These are phyloP conservation scores for Megastigmus dorsalis DNA, from an alignment of 2,888 invertebrate genomes.

Conservation along the genomic window DNA sequence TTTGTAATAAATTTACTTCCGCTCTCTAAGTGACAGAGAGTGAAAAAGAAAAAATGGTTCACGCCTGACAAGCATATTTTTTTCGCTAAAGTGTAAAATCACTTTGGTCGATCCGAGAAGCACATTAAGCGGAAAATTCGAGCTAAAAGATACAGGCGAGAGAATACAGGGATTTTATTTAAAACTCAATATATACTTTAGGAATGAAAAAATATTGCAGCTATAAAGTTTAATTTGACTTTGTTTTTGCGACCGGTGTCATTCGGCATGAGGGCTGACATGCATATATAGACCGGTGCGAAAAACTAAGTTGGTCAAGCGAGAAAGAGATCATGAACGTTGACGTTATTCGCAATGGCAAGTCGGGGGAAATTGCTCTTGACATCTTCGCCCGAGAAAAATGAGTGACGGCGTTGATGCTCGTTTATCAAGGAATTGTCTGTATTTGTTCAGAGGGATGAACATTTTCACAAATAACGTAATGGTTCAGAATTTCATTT, in stretches of 20 bases:
- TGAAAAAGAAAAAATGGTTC: no score
- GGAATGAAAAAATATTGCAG: no score
- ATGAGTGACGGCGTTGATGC: constrained; percentile 8
- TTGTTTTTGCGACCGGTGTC: no score
- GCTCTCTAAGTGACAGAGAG: no score
- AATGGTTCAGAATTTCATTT: neutral
- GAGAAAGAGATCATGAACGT: constrained; percentile 2
- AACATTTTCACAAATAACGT: neutral
- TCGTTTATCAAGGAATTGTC: constrained; percentile 31
- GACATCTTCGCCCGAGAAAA: constrained; percentile 27
- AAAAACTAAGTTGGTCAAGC: constrained; percentile 21
- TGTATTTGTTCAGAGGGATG: constrained; percentile 11
- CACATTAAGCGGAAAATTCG: no score
- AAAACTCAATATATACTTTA: neutral
- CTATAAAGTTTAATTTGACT: no score
- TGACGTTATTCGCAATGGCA: constrained; percentile 21
- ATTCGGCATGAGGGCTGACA: neutral
- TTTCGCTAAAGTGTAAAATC: no score
- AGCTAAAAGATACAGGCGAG: no score
- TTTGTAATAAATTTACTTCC: no score
- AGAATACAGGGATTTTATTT: no score
- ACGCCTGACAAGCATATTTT: no score
- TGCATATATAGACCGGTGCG: neutral
- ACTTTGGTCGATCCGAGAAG: no score
- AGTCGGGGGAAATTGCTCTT: constrained; percentile 35